phyloP scores from a whole-genome alignment of 23 tunicate species.

The Trididemnum clinides region DNA sequence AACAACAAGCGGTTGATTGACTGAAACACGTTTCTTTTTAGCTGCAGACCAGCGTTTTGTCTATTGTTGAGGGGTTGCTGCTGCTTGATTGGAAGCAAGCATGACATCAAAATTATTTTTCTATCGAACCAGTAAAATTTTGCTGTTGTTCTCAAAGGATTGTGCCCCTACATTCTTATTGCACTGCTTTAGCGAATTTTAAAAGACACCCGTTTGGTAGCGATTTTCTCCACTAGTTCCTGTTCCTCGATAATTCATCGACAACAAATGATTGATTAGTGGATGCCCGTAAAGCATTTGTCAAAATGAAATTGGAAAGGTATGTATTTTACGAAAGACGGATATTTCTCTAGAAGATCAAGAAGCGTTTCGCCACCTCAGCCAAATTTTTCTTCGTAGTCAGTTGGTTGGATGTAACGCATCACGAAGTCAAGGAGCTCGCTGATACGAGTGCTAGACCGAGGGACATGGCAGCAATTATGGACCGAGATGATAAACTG shows the following conservation, averaged over 20 bases:
- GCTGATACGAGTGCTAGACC: not conserved
- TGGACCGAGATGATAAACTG: not conserved
- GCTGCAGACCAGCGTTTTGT: no score
- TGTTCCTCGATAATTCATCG: not conserved
- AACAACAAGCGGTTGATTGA: no score
- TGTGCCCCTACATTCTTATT: not conserved
- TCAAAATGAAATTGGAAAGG: no score
- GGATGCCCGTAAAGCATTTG: not conserved
- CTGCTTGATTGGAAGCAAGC: no score
- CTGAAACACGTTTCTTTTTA: no score
- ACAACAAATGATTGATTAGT: not conserved
- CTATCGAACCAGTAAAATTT: not conserved
- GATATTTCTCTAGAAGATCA: not conserved
- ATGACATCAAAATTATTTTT: not conserved
- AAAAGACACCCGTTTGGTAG: not conserved
- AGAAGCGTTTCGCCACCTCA: constrained; percentile 2
- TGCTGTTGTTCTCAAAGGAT: not conserved
- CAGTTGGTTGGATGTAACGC: not conserved
- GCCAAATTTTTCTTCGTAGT: no score
- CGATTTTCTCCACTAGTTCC: constrained; percentile 5
- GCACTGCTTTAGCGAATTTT: not conserved
- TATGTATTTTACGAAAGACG: not conserved
- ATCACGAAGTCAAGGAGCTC: not conserved
- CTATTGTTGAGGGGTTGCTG: no score
- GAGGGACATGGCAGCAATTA: not conserved